phyloP scores from a whole-genome alignment of 1,140 invertebrate species.

The Sitobion miscanthi region DNA sequence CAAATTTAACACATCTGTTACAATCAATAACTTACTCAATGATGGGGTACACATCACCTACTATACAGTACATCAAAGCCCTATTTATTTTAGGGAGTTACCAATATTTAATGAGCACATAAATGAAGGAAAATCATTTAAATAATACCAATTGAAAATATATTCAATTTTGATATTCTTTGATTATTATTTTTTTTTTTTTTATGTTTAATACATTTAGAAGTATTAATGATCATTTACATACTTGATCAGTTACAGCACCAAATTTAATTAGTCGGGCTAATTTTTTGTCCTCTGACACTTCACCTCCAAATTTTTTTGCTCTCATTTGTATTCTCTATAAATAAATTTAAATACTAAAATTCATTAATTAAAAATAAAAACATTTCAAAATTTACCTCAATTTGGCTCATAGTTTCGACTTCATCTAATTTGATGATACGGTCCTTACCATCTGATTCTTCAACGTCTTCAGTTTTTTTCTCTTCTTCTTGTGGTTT shows the following conservation, averaged over 20 bases:
- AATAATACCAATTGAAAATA: too few species aligned
- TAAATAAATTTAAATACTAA: neutral
- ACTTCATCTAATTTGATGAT: conserved; percentile 48
- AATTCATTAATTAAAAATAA: neutral
- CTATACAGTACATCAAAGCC: too few species aligned
- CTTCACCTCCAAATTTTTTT: conserved; percentile 33
- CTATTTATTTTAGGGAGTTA: too few species aligned
- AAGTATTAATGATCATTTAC: neutral
- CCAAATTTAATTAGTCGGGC: conserved; percentile 52
- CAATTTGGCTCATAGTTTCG: conserved; percentile 32
- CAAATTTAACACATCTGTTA: neutral
- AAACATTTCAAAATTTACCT: neutral
- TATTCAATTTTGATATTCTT: too few species aligned
- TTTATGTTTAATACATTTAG: neutral
- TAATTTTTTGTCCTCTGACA: conserved; percentile 38
- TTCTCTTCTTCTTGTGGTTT: conserved; percentile 35
- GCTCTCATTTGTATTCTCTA: conserved; percentile 52
- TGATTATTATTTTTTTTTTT: too few species aligned
- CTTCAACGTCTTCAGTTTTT: neutral
- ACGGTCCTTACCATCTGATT: conserved; percentile 5
- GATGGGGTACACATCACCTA: too few species aligned
- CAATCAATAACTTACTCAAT: neutral
- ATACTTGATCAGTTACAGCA: conserved; percentile 52
- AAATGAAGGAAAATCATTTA: too few species aligned
- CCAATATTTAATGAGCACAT: too few species aligned